A percentile compares a stretch with the other conserved stretches of the same genome.
phyloP scores from a whole-genome alignment of 1,140 invertebrate genomes.

The Papilio aristodemus region DNA sequence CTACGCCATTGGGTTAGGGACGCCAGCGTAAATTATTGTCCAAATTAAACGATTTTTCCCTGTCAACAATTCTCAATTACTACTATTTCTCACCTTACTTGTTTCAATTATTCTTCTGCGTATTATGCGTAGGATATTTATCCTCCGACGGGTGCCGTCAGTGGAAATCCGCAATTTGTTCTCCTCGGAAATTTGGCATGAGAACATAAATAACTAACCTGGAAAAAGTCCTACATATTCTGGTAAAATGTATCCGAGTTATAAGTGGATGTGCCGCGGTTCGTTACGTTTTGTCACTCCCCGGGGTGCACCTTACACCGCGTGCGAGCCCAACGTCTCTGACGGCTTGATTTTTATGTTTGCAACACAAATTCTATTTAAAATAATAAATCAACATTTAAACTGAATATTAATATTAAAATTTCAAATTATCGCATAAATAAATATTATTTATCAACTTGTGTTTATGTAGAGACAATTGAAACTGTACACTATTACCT shows the following conservation, averaged over 20 bases:
- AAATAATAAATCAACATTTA: slow-evolving; percentile 56
- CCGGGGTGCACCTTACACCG: slow-evolving; percentile 52
- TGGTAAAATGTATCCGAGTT: slow-evolving; percentile 67
- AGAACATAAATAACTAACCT: slow-evolving; percentile 73
- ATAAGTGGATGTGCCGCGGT: slow-evolving; percentile 64
- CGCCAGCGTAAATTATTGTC: too few relatives aligned
- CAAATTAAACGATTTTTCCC: too few relatives aligned
- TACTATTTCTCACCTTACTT: slow-evolving; percentile 1
- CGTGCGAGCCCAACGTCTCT: slow-evolving; percentile 38
- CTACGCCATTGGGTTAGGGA: too few relatives aligned
- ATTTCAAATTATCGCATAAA: too few relatives aligned
- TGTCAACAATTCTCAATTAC: not conserved
- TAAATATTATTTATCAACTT: too few relatives aligned
- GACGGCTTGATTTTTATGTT: slow-evolving; percentile 61
- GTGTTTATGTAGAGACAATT: too few relatives aligned
- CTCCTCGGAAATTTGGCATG: slow-evolving; percentile 42
- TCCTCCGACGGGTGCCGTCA: slow-evolving; percentile 51
- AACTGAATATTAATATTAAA: slow-evolving; percentile 3
- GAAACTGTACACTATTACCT: too few relatives aligned
- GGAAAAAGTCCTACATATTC: slow-evolving; percentile 53
- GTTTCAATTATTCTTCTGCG: slow-evolving; percentile 8
- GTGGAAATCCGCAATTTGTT: slow-evolving; percentile 57
- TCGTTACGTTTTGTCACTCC: slow-evolving; percentile 74
- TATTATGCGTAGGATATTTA: slow-evolving; percentile 30
- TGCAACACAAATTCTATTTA: slow-evolving; percentile 65